Evolutionary conservation across 2,113 vertebrate species (phyloP), one percentile per base, ranked within the genome.

Genomic region (Entomyzon cyanotis): DNA sequence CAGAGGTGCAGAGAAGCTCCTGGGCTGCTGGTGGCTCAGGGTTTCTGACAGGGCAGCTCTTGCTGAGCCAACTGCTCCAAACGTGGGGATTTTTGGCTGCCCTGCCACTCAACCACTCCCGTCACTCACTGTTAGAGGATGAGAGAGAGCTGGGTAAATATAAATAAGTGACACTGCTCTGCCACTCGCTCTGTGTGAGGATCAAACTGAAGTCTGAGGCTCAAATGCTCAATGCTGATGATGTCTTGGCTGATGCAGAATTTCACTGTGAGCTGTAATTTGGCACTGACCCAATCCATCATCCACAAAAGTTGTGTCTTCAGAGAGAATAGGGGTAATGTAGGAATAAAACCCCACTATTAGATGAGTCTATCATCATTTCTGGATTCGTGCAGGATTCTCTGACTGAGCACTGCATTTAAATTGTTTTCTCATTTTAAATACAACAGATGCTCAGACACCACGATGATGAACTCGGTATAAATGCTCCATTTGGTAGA

Each of bases 381-480:
- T 73, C 83, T 90, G 86, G 46, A 58, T 76, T 77, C 0, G 0
- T 83, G 75, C 42, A 90, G 82, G 67, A 69, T 88, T 93, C 93
- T 96, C 71, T 95, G 84, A 77, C 67, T 94, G 63, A 95, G 86
- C 46, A 47, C 70, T 88, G 49, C 74, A 83, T 82, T 89, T 71
- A 82, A 89, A 91, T 78, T 86, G 82, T 84, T 93, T 89, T 85
- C 59, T 76, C 53, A 39, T 94, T 93, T 90, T 85, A 93, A 95
- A 87, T 91, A 95, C 46, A 91, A 70, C 87, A 95, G 94, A 94
- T 96, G 94, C 75, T 90, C 55, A 83, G 53, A 24, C 71, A 80
- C 84, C 67, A 55, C 13, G 60, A 83, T 81, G 91, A 94, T 92
- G 63, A 80, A 87, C 79, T 94, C 17, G 0, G 69, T 69, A 70